These are phyloP conservation scores for Maniola jurtina DNA, from an alignment of 1,140 invertebrate genomes.

Conservation along the genomic window DNA sequence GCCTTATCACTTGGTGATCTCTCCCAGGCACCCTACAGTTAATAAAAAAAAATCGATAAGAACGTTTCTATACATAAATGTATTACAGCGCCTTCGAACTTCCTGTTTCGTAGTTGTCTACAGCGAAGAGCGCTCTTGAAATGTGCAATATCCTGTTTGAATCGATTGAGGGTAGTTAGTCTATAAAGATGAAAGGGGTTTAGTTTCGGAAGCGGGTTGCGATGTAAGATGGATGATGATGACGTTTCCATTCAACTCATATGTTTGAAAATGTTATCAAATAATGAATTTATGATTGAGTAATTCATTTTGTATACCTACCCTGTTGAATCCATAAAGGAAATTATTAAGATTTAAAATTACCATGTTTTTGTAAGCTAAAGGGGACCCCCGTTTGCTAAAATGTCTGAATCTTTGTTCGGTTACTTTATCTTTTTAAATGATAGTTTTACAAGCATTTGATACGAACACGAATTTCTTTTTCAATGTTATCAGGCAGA, in stretches of 20 bases:
- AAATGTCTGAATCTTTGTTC: too few species aligned
- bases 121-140: constrained; percentile 3
- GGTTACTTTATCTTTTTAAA: too few species aligned
- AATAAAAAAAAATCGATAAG: too few species aligned
- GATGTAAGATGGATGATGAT: constrained; percentile 6
- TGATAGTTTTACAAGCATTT: too few species aligned
- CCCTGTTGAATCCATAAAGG: neutral
- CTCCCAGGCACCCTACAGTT: too few species aligned
- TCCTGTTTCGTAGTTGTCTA: constrained; percentile 3
- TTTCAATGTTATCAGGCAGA: too few species aligned
- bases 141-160: constrained; percentile 15
- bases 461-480: too few species aligned
- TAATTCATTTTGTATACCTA: neutral
- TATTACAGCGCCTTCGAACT: neutral
- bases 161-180: constrained; percentile 8
- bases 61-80: neutral
- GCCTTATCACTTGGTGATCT: too few species aligned
- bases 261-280: neutral
- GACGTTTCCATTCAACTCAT: constrained; percentile 1
- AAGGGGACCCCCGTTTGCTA: too few species aligned
- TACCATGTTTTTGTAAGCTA: too few species aligned
- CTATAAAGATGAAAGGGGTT: constrained; percentile 9
- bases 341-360: neutral
- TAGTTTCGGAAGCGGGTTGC: neutral
- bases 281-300: neutral